Conservation (phyloP, 2,113 vertebrate species). For the Epinephelus moara region DNA sequence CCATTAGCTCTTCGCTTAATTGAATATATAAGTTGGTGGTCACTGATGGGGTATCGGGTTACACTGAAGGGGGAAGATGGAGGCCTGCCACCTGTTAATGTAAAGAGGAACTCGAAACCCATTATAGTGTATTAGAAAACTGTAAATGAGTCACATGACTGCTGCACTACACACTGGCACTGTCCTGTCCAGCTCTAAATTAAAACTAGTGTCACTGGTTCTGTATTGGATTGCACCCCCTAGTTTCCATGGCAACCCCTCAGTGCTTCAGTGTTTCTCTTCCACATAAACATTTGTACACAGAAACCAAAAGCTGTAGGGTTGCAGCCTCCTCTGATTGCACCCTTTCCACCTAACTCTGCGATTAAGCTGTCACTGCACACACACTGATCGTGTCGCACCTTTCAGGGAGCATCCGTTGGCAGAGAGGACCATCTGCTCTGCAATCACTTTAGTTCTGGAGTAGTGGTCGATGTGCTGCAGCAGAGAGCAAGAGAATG, state of each 20-base stretch:
- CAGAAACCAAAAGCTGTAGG: background rate
- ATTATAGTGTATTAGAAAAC: background rate
- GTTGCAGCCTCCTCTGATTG: constrained; percentile 3
- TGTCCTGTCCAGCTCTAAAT: constrained; percentile 79
- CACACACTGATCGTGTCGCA: constrained; percentile 54
- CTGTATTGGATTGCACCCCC: constrained; percentile 79
- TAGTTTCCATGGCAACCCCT: constrained; percentile 75
- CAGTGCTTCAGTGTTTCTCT: constrained; percentile 44
- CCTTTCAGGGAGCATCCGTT: constrained; percentile 88
- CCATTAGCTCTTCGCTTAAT: constrained; percentile 45
- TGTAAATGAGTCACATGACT: constrained; percentile 49
- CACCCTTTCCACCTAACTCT: background rate
- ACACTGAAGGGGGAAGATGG: constrained; percentile 11
- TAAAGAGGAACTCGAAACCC: constrained; percentile 29
- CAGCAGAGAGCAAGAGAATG: constrained; percentile 23
- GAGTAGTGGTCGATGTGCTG: constrained; percentile 96
- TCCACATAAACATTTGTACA: constrained; percentile 6
- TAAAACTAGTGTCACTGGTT: constrained; percentile 81
- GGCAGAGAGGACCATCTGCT: constrained; percentile 91
- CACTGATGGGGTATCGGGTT: constrained; percentile 41
- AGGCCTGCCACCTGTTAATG: constrained; percentile 45
- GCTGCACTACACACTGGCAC: constrained; percentile 47
- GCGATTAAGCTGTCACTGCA: background rate
- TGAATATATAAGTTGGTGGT: constrained; percentile 56
- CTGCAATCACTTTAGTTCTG: constrained; percentile 94